Conservation (phyloP, 2,888 invertebrate species). For the Cantharis lateralis region DNA sequence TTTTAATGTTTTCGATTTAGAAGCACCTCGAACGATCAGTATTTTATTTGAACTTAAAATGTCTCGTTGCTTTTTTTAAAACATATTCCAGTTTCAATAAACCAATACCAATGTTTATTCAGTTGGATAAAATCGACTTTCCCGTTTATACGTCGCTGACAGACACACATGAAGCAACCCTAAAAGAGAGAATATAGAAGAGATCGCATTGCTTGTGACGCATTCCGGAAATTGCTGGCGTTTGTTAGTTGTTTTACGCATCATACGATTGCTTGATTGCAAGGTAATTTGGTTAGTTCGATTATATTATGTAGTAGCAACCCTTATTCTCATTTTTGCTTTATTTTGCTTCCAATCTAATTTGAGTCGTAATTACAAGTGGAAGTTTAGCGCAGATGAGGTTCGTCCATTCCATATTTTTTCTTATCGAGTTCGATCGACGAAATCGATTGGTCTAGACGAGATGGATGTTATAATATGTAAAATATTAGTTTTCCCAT, state of each 20-base stretch:
- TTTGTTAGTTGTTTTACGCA: constrained; percentile 25
- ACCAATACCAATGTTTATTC: constrained; percentile 22
- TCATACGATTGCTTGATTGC: constrained; percentile 29
- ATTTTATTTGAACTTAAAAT: constrained; percentile 13
- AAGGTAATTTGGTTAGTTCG: constrained; percentile 28
- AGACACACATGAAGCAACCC: constrained; percentile 16
- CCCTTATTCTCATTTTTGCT: constrained; percentile 1
- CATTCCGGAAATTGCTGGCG: constrained; percentile 28
- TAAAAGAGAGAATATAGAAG: constrained; percentile 14
- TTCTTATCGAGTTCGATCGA: not conserved
- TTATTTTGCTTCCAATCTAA: constrained; percentile 4
- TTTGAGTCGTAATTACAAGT: not conserved
- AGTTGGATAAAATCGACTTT: constrained; percentile 20
- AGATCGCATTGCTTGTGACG: constrained; percentile 17
- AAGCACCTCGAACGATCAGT: not conserved
- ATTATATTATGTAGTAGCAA: constrained; percentile 4
- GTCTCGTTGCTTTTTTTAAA: constrained; percentile 21
- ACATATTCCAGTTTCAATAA: constrained; percentile 20
- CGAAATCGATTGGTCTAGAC: constrained; percentile 17
- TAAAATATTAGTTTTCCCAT: not conserved
- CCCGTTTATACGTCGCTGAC: constrained; percentile 14
- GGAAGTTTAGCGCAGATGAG: not conserved
- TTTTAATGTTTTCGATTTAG: not conserved
- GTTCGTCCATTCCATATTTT: not conserved
- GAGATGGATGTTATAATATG: not conserved